Evolutionary conservation across 2,797 vertebrate genomes (phyloP).

Genomic region (Dallia pectoralis): DNA sequence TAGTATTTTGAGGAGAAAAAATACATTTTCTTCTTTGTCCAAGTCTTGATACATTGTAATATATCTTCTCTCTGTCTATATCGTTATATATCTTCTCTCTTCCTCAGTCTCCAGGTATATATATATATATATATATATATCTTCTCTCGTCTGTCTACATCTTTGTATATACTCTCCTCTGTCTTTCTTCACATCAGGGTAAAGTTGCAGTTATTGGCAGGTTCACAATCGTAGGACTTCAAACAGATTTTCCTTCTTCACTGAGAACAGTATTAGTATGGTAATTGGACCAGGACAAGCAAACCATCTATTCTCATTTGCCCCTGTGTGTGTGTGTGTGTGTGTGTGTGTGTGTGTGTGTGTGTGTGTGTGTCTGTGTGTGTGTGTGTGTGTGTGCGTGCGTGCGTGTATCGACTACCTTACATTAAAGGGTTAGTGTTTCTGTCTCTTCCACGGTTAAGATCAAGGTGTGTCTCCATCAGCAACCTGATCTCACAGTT

Average conservation of each 20-base stretch:
- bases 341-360: not conserved
- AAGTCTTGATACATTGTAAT: too few species aligned
- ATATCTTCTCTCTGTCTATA: not conserved
- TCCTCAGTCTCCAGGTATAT: not conserved
- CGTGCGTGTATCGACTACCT: conserved; percentile 49
- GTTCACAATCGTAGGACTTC: conserved; percentile 38
- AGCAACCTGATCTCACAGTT: conserved; percentile 19
- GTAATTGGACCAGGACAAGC: conserved; percentile 63
- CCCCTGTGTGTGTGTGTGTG: not conserved
- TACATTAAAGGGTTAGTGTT: conserved; percentile 38
- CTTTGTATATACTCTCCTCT: conserved; percentile 29
- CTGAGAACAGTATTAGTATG: conserved; percentile 61
- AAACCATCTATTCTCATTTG: conserved; percentile 50
- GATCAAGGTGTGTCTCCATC: conserved; percentile 33
- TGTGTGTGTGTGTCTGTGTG: conserved; percentile 31
- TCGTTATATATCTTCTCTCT: too few species aligned
- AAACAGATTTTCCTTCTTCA: conserved; percentile 51
- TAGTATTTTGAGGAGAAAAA: too few species aligned
- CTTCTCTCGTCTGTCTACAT: not conserved
- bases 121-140: not conserved
- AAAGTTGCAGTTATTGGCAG: conserved; percentile 68
- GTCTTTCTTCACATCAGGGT: conserved; percentile 59
- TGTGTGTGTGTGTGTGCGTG: conserved; percentile 3
- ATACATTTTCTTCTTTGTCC: too few species aligned
- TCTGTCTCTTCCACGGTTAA: conserved; percentile 39